Evolutionary conservation across 2,888 invertebrate genomes (phyloP), one percentile per base, ranked within the genome.

Genomic region (Allacma fusca): DNA sequence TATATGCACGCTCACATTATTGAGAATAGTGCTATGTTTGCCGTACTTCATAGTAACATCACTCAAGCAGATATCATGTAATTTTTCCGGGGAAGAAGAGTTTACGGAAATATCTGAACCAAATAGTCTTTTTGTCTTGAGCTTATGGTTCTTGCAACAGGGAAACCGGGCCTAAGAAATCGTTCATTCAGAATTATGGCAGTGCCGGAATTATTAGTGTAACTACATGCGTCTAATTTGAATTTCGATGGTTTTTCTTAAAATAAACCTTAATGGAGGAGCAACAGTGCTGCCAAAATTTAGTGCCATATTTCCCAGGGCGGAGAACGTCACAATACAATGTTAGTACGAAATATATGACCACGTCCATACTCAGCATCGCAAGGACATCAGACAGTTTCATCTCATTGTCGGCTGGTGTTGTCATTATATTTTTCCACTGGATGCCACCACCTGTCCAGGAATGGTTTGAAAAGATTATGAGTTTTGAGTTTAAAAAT

Each of bases 371-470:
- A 13, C 57, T 1, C 1, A 67, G 24, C 9, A 75, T 12, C 9
- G 16, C 65, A 9, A 23, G 7, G 4, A 75, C 23, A 13, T 64
- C 65, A 75, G n/a, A 16, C 9, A 75, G 65, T 16, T 12, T 24
- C 12, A 16, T 44, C 12, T 43, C 23, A 13, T 65, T 28, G 9
- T 64, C 23, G 9, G 21, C 19, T 7, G 50, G n/a, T 16, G 2
- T 50, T 19, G 26, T 24, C 16, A 57, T 34, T 5, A 68, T 23
- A 21, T 50, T 29, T 0, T 5, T 12, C 75, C 75, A 75, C 16
- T 75, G n/a, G 13, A 68, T 23, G 19, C 75, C 75, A 1, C 67
- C 67, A 9, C 26, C 74, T 74, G n/a, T 26, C n/a, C n/a, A n/a
- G n/a, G n/a, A n/a, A n/a, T n/a, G n/a, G n/a, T 69, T 40, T 5